A percentile compares a stretch with the other conserved stretches of the same genome.
Conservation (phyloP, 2,797 vertebrate genomes). For the Pyrocephalus nanus region DNA sequence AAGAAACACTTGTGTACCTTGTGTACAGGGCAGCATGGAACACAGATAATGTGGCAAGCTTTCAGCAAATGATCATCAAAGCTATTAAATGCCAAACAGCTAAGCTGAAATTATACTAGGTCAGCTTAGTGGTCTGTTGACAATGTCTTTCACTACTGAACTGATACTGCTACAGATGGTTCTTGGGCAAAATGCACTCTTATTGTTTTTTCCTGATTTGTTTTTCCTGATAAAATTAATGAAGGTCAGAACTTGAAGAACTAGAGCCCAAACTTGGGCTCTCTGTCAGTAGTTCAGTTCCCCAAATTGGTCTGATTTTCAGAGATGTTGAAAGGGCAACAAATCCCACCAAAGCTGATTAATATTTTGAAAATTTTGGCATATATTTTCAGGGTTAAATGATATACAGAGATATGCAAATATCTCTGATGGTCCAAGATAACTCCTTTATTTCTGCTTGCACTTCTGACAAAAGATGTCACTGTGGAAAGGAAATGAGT, state of each 20-base stretch:
- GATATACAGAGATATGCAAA: constrained; percentile 15
- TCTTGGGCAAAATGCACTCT: not conserved
- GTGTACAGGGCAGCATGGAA: not conserved
- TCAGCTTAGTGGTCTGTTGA: constrained; percentile 39
- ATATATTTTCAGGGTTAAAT: not conserved
- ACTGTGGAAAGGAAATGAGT: constrained; percentile 18
- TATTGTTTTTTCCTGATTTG: not conserved
- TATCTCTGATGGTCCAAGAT: constrained; percentile 13
- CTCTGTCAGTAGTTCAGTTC: not conserved
- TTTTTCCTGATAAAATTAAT: not conserved
- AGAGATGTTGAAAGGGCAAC: not conserved
- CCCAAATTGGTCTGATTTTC: not conserved
- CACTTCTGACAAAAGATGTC: not conserved
- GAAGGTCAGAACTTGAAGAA: not conserved
- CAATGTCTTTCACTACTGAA: constrained; percentile 17
- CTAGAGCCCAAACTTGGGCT: not conserved
- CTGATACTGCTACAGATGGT: not conserved
- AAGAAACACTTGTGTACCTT: not conserved
- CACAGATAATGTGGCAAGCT: not conserved
- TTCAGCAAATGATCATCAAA: constrained; percentile 54
- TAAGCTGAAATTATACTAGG: constrained; percentile 20
- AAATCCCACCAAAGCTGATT: not conserved
- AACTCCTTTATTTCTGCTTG: constrained; percentile 17
- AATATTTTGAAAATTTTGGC: constrained; percentile 15
- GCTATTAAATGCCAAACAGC: not conserved